Evolutionary conservation across 2,797 vertebrate species (phyloP), one percentile per base, ranked within the genome.

Genomic region (Fistularia commersonii): DNA sequence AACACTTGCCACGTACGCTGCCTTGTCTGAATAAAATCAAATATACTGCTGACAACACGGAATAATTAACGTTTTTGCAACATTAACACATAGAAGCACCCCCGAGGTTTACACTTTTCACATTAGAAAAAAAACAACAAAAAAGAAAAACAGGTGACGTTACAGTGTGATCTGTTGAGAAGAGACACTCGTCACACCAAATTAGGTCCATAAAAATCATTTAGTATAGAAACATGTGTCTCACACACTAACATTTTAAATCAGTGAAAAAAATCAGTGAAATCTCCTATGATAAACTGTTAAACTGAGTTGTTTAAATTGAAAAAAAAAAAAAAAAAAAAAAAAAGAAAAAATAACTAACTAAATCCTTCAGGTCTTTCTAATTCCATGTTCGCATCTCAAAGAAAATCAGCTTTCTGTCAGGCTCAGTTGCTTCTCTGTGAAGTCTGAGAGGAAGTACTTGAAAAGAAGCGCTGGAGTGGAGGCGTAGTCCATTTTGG

Each of bases 401-500:
- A 79, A 78, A 78, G 63, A 57, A 50, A 63, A 66, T 64, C 61
- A 47, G 48, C 42, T 69, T 53, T 61, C 51, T 44, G 48, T 74
- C 55, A 56, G 57, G 74, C 59, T 59, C 53, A 45, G 57, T 15
- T 61, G 59, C 54, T 56, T 61, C 53, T 41, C 62, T 70, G 63
- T 76, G 71, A 80, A 75, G 72, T 72, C 48, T 51, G 58, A 61
- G 60, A 65, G 34, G 46, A 74, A 52, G 53, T 37, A 37, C n/a
- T 32, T 40, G 64, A 41, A 55, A 65, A 8, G 60, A 64, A 66
- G 63, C 64, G 55, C 57, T 52, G 59, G 48, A 48, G 69, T 9
- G n/a, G 44, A 61, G 49, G 44, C 46, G 48, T 45, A 31, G 74
- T 70, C 72, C 71, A 50, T 64, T 67, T 67, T 45, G 23, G 50